Evolutionary conservation across 2,888 invertebrate species (phyloP).

Genomic region (Trachelus tabidus): DNA sequence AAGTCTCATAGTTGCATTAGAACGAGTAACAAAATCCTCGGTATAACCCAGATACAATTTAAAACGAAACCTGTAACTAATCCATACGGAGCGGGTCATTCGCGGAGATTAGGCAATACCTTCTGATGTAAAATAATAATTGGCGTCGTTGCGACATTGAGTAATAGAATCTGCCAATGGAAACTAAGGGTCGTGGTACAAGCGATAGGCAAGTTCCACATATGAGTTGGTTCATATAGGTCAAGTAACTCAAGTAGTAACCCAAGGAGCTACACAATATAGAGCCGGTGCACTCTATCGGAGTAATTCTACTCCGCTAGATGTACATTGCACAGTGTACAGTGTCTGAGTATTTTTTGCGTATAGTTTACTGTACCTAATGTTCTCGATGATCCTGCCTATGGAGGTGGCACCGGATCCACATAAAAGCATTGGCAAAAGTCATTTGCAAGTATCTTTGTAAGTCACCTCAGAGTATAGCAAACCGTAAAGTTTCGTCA

Average conservation of each 20-base stretch:
- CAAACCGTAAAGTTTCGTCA: background rate
- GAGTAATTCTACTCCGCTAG: slow-evolving; percentile 18
- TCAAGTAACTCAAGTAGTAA: slow-evolving; percentile 47
- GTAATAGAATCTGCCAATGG: slow-evolving; percentile 33
- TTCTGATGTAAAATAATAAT: slow-evolving; percentile 27
- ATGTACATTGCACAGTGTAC: background rate
- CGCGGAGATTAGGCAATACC: slow-evolving; percentile 6
- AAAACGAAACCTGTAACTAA: background rate
- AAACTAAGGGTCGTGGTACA: slow-evolving; percentile 8
- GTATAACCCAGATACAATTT: background rate
- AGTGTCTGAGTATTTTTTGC: background rate
- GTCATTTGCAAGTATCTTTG: background rate
- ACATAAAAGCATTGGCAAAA: background rate
- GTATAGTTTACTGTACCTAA: background rate
- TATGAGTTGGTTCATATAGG: slow-evolving; percentile 39
- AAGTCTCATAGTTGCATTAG: background rate
- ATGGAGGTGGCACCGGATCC: background rate
- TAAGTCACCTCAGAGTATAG: background rate
- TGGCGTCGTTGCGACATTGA: slow-evolving; percentile 38
- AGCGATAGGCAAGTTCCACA: slow-evolving; percentile 7
- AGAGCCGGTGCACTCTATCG: slow-evolving; percentile 9
- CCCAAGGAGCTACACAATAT: slow-evolving; percentile 34
- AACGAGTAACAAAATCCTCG: background rate
- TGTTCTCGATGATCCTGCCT: background rate
- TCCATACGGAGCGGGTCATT: background rate